Evolutionary conservation across 2,797 vertebrate species (phyloP), one percentile per base, ranked within the genome.

Genomic region (Protosalanx chinensis): DNA sequence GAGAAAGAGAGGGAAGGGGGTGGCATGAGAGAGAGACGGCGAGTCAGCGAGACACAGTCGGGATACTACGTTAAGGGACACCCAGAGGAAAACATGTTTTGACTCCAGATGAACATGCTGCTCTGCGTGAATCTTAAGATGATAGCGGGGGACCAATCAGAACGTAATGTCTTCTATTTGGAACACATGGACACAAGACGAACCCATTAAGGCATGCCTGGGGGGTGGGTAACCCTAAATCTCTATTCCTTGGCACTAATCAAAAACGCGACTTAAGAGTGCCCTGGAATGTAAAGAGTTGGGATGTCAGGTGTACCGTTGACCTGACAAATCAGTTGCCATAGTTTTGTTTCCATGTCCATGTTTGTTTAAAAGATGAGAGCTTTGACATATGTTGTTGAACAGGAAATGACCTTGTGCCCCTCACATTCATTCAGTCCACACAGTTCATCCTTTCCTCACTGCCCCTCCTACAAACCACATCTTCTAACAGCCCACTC

Each of bases 51-150:
- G 57, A 59, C n/a, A 59, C n/a, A 27, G 18, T 20, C n/a, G 27
- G 57, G 27, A 20, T 20, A 15, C 57, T 15, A 20, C 18, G 8
- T 18, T 32, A 51, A 3, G 27, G 5, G 27, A 67, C n/a, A 64
- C 35, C 5, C 32, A 64, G 18, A 64, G 35, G 23, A 53, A 66
- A 67, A 67, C 23, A 66, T 53, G 27, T 30, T 29, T 7, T 6
- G 18, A 16, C 37, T 65, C 64, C 64, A 66, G 20, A 49, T 23
- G 23, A 49, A 37, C 41, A 23, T 7, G 49, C 64, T 66, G 37
- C 64, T 29, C 20, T 29, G 23, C 64, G 49, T 70, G 20, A 66
- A 66, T 13, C 41, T 41, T 66, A 49, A 41, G 64, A 23, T 51
- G 18, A 66, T 4, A 12, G 20, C 5, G 49, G 27, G 2, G 16